phyloP scores from a whole-genome alignment of 92 coral and sea anemone species.

The Micromussa lordhowensis region DNA sequence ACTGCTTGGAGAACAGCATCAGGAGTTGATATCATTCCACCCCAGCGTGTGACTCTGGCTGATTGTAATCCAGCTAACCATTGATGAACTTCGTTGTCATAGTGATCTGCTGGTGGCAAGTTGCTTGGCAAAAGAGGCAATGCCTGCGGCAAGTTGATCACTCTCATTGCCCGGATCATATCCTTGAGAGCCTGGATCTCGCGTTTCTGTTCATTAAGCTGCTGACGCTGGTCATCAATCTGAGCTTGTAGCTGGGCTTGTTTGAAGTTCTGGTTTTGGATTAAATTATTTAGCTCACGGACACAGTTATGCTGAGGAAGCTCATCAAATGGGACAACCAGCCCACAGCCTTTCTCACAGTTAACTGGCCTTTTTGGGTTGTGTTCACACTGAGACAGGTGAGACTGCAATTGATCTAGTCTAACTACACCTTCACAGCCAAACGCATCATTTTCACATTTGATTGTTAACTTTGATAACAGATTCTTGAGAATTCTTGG shows the following conservation, averaged over 20 bases:
- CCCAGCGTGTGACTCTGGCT: constrained; percentile 96
- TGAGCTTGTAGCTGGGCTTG: constrained; percentile 89
- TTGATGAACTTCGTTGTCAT: constrained; percentile 77
- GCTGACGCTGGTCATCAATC: constrained; percentile 89
- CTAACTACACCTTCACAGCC: constrained; percentile 87
- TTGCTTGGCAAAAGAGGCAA: constrained; percentile 69
- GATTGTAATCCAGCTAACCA: constrained; percentile 79
- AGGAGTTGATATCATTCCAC: constrained; percentile 98
- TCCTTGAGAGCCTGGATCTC: constrained; percentile 91
- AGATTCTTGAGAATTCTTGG: constrained; percentile 90
- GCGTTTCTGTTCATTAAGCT: constrained; percentile 87
- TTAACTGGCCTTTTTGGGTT: constrained; percentile 90
- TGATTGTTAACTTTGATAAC: constrained; percentile 78
- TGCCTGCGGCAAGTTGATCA: constrained; percentile 79
- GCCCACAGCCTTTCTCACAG: constrained; percentile 91
- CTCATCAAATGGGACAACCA: constrained; percentile 92
- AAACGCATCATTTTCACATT: constrained; percentile 85
- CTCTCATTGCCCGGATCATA: constrained; percentile 87
- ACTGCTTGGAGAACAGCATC: constrained; percentile 93
- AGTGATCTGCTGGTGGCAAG: constrained; percentile 47
- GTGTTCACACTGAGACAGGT: constrained; percentile 87
- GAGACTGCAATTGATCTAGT: constrained; percentile 80
- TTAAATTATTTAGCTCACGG: constrained; percentile 77
- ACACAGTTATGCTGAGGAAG: constrained; percentile 88
- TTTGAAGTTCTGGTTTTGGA: constrained; percentile 87